A percentile compares a stretch with the other conserved stretches of the same genome.
These are phyloP conservation scores for Vesta saturnalis DNA, from an alignment of 2,888 invertebrate genomes.

Conservation along the genomic window DNA sequence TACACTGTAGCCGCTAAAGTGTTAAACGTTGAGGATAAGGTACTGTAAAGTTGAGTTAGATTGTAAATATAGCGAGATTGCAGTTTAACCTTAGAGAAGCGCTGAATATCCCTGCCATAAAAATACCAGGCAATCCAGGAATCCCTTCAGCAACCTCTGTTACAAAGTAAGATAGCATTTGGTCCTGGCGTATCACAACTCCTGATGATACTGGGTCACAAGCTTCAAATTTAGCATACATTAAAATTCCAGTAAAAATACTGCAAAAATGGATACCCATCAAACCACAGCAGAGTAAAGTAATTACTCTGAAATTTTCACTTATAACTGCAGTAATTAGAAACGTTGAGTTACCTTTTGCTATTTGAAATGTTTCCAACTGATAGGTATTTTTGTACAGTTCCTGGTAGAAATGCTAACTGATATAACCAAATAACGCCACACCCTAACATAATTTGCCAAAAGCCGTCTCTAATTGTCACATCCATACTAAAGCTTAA, in stretches of 20 bases:
- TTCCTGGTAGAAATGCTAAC: slow-evolving; percentile 67
- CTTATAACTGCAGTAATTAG: background rate
- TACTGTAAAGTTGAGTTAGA: too few relatives aligned
- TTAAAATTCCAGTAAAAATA: too few relatives aligned
- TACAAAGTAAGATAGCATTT: too few relatives aligned
- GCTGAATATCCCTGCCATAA: too few relatives aligned
- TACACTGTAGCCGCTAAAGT: slow-evolving; percentile 72
- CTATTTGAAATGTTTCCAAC: slow-evolving; percentile 68
- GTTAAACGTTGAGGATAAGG: slow-evolving; percentile 71
- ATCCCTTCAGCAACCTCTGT: too few relatives aligned
- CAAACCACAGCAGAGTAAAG: slow-evolving; percentile 60
- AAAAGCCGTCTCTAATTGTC: slow-evolving; percentile 70
- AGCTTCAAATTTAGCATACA: too few relatives aligned
- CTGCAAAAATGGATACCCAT: too few relatives aligned
- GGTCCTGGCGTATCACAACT: too few relatives aligned
- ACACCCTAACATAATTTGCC: slow-evolving; percentile 68
- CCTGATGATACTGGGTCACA: too few relatives aligned
- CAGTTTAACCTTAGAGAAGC: too few relatives aligned
- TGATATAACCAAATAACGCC: slow-evolving; percentile 66
- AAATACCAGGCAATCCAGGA: too few relatives aligned
- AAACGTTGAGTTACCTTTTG: slow-evolving; percentile 57
- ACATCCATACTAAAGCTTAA: slow-evolving; percentile 53
- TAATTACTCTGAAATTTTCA: slow-evolving; percentile 23
- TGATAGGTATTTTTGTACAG: slow-evolving; percentile 70
- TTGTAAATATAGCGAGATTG: too few relatives aligned